Evolutionary conservation across 1,140 invertebrate species (phyloP).

Genomic region (Aphelinus certus): DNA sequence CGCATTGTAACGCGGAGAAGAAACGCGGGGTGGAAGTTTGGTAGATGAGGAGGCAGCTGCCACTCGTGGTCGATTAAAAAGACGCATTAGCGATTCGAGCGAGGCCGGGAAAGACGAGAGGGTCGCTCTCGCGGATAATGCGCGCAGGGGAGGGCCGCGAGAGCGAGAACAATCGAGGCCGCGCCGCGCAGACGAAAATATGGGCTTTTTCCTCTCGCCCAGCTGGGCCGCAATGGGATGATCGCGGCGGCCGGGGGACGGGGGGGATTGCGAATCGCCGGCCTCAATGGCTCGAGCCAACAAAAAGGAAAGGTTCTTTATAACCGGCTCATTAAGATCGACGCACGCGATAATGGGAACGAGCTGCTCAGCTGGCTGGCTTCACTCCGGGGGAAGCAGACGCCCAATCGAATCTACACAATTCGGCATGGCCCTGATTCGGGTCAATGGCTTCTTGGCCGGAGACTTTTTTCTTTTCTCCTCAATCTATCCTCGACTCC

Average conservation of each 20-base stretch:
- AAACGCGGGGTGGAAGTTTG: too few relatives aligned
- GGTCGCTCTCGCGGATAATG: neutral
- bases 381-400: neutral
- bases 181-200: conserved; percentile 17
- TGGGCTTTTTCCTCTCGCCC: neutral
- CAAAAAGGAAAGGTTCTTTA: conserved; percentile 19
- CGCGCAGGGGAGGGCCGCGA: neutral
- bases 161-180: conserved; percentile 9
- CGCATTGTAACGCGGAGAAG: too few relatives aligned
- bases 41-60: neutral
- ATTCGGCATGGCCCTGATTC: conserved; percentile 19
- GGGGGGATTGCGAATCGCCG: neutral
- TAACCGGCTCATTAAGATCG: conserved; percentile 33
- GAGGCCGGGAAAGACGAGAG: neutral
- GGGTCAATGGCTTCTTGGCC: conserved; percentile 16
- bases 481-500: neutral
- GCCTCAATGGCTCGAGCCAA: neutral
- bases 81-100: conserved; percentile 23
- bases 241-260: neutral
- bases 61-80: neutral
- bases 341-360: conserved; percentile 24
- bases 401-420: conserved; percentile 4
- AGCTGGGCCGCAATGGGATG: neutral
- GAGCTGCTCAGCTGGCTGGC: too few relatives aligned
- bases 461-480: conserved; percentile 1